Evolutionary conservation across 2,113 vertebrate species (phyloP), one percentile per base, ranked within the genome.

Genomic region (Channa maculata): DNA sequence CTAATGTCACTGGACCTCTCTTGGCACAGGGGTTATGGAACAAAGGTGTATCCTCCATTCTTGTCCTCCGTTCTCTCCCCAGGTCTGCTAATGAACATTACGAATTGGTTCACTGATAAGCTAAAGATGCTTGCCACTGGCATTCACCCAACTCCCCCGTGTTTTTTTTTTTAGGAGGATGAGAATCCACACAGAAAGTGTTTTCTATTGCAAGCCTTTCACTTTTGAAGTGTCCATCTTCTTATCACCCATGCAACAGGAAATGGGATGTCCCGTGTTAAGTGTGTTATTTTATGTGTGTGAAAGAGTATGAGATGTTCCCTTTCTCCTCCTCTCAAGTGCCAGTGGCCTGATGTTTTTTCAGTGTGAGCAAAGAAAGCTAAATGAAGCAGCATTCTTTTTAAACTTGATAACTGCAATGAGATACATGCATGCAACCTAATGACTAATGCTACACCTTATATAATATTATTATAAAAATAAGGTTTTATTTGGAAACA

Each of bases 1-100:
- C 84, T 92, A 93, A 94, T 92, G 81, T 79, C 84, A 63, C 76
- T 72, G 71, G 85, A 68, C 71, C 83, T 86, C 80, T 79, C 77
- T 75, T 77, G 77, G 80, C 74, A 82, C 71, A 24, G 66, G 59
- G 61, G 71, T 72, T 62, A 65, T 48, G n/a, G 77, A 89, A 93
- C 91, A 94, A 91, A 92, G 82, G 80, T 92, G 87, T 77, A 44
- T 72, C 75, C 69, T 54, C 73, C 68, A 87, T 81, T 87, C 74
- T 74, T 51, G 79, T 48, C 63, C 75, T 41, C 51, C 46, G 1
- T 44, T 70, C 82, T 75, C 89, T 88, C 86, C 49, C 67, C 70
- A 86, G 79, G 86, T 91, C 69, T 72, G 83, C 83, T 94, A 93
- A 94, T 94, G 91, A 94, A 94, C 92, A 94, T 94, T 93, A 92